Conservation (phyloP, 2,888 invertebrate species). For the Thelaira solivaga region DNA sequence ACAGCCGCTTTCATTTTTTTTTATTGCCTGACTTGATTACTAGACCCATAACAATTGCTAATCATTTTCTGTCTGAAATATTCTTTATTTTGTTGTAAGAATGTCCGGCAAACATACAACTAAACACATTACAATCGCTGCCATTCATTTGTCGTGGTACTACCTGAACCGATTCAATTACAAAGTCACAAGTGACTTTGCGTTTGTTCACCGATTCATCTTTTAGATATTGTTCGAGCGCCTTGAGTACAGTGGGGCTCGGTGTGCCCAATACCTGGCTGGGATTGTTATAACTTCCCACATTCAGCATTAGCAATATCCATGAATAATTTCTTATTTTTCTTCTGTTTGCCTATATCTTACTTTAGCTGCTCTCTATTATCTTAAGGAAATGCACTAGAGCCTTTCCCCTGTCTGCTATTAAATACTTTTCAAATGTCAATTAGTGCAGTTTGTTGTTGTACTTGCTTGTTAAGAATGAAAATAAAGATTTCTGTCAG, state of each 20-base stretch:
- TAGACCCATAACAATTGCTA: constrained; percentile 88
- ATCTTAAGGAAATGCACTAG: constrained; percentile 37
- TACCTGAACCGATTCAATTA: constrained; percentile 82
- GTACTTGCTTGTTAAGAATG: constrained; percentile 28
- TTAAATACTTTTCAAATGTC: constrained; percentile 71
- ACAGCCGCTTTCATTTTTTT: not conserved
- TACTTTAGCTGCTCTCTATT: not conserved
- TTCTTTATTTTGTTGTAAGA: constrained; percentile 95
- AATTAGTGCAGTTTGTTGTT: constrained; percentile 67
- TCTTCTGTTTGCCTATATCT: constrained; percentile 7
- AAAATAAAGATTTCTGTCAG: constrained; percentile 36
- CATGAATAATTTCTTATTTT: not conserved
- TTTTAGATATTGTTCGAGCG: constrained; percentile 86
- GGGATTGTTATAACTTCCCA: too few relatives aligned
- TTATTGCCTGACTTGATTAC: constrained; percentile 46
- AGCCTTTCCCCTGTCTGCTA: constrained; percentile 19
- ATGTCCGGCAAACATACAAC: constrained; percentile 97
- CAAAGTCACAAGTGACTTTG: constrained; percentile 85
- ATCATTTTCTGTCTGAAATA: constrained; percentile 94
- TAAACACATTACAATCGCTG: constrained; percentile 98
- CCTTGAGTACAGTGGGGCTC: constrained; percentile 85
- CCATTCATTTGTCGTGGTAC: constrained; percentile 98
- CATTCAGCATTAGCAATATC: too few relatives aligned
- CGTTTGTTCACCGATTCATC: constrained; percentile 94
- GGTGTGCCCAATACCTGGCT: constrained; percentile 92